Percentiles rank a stretch among this genome's conserved stretches.
These are phyloP conservation scores for Fissipunctia ypsillon DNA, from an alignment of 2,888 invertebrate species.

Conservation along the genomic window DNA sequence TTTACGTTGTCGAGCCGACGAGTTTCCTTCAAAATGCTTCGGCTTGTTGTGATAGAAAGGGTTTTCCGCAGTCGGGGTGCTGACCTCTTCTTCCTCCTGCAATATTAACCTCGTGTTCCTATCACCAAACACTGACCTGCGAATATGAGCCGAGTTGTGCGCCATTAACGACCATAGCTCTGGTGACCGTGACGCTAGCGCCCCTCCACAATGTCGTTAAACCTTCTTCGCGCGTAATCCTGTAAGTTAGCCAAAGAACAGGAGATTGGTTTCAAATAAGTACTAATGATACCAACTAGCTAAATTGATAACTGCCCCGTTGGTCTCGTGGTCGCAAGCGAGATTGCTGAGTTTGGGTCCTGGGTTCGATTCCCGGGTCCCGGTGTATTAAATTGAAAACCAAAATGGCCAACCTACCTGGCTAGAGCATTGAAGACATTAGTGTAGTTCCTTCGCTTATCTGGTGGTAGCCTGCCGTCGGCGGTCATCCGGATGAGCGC, in stretches of 20 bases:
- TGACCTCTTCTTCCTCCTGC: neutral
- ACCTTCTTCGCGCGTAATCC: constrained; percentile 90
- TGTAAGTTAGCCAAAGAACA: constrained; percentile 55
- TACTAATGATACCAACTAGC: too few relatives aligned
- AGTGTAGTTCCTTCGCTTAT: constrained; percentile 97
- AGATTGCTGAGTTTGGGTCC: neutral
- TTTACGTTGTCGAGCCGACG: too few relatives aligned
- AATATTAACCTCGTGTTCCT: neutral
- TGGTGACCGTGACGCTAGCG: constrained; percentile 95
- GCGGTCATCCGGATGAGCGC: constrained; percentile 99
- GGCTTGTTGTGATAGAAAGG: neutral
- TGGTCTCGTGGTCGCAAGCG: neutral
- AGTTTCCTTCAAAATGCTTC: neutral
- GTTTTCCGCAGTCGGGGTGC: neutral
- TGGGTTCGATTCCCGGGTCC: too few relatives aligned
- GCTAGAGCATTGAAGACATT: constrained; percentile 97
- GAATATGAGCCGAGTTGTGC: constrained; percentile 99
- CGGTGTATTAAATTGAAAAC: neutral
- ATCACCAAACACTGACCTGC: constrained; percentile 88
- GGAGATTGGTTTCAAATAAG: neutral
- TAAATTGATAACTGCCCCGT: neutral
- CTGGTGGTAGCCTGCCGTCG: constrained; percentile 97
- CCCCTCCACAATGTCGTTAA: constrained; percentile 97
- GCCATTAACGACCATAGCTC: constrained; percentile 99
- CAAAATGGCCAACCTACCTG: constrained; percentile 92